phyloP scores from a whole-genome alignment of 1,140 invertebrate species.

The Brachionus koreanus region DNA sequence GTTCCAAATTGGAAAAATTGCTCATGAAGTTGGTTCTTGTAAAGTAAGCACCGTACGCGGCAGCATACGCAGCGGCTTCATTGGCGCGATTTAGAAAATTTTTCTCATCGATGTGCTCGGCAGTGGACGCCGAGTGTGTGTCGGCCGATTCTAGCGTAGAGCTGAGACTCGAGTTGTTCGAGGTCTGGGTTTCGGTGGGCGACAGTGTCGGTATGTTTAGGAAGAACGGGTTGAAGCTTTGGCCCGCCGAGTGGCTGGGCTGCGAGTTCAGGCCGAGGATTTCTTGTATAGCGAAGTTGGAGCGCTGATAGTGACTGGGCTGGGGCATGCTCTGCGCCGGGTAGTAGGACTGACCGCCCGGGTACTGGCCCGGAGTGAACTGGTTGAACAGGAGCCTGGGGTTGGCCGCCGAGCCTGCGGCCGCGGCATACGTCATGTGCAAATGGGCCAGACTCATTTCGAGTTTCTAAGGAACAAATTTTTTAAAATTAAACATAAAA shows the following conservation, averaged over 20 bases:
- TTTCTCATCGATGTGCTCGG: background rate
- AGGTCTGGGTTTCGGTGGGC: background rate
- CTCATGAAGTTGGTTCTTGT: conserved; percentile 14
- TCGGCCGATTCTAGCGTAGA: background rate
- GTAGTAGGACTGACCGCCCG: background rate
- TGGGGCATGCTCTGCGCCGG: background rate
- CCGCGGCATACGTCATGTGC: conserved; percentile 40
- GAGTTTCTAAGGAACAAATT: background rate
- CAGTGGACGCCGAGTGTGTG: background rate
- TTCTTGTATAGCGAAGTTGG: conserved; percentile 44
- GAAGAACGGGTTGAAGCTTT: background rate
- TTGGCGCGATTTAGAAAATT: conserved; percentile 20
- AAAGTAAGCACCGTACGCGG: conserved; percentile 38
- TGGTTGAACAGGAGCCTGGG: background rate
- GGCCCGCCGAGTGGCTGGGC: background rate
- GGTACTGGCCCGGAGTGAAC: background rate
- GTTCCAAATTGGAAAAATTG: background rate
- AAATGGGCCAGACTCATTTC: conserved; percentile 44
- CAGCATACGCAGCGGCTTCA: conserved; percentile 22
- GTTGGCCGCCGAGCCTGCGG: background rate
- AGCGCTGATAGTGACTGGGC: background rate
- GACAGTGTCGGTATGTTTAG: conserved; percentile 4
- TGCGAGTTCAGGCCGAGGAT: conserved; percentile 35
- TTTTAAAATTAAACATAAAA: background rate
- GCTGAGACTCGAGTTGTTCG: conserved; percentile 11